phyloP scores from a whole-genome alignment of 1,140 invertebrate species.

The Matsumurasca onukii region DNA sequence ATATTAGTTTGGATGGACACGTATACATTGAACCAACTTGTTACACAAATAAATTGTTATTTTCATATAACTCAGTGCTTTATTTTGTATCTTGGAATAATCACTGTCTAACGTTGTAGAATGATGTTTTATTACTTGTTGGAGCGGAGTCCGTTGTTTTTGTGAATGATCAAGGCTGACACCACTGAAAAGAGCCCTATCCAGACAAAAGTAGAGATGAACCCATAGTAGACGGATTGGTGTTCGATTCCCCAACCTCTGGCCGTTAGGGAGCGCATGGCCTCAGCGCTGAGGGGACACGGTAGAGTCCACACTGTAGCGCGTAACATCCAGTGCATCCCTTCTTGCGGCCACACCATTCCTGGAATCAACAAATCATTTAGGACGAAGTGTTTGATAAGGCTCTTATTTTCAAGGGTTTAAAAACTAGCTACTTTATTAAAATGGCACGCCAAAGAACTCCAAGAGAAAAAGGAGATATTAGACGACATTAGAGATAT shows the following conservation, averaged over 20 bases:
- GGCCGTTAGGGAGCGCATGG: constrained; percentile 57
- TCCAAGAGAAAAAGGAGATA: no score
- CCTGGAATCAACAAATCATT: no score
- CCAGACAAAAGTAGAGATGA: constrained; percentile 55
- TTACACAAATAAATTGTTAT: no score
- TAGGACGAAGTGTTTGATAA: no score
- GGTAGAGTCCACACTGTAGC: constrained; percentile 57
- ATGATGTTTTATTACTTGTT: neutral
- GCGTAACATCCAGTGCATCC: constrained; percentile 55
- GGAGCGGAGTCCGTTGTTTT: constrained; percentile 32
- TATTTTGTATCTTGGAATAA: no score
- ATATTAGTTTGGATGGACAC: no score
- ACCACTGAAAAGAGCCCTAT: constrained; percentile 47
- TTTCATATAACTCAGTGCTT: no score
- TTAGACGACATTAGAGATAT: no score
- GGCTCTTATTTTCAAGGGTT: neutral
- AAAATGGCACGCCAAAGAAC: no score
- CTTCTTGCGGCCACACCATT: constrained; percentile 64
- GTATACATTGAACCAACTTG: no score
- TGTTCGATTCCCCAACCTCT: constrained; percentile 57
- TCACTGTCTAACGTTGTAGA: no score
- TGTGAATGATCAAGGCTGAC: constrained; percentile 32
- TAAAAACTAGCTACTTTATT: no score
- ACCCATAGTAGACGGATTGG: constrained; percentile 55
- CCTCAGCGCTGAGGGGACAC: constrained; percentile 58